Conservation (phyloP, 1,140 invertebrate species). For the Lepidurus couesii region DNA sequence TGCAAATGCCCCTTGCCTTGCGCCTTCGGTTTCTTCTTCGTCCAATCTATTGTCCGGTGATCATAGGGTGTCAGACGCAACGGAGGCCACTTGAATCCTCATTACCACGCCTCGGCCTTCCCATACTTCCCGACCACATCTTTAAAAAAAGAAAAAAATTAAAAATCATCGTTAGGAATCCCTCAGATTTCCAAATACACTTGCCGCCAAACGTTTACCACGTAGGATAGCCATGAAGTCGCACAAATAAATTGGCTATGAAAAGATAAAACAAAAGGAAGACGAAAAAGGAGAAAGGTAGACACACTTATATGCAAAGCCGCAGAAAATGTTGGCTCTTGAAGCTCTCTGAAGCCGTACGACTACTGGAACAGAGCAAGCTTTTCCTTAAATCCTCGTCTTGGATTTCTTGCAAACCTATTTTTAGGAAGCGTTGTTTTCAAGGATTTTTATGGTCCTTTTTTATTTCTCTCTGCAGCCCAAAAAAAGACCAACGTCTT, state of each 20-base stretch:
- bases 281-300: too few relatives aligned
- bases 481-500: neutral
- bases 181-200: neutral
- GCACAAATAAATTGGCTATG: too few relatives aligned
- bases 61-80: conserved; percentile 21
- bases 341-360: neutral
- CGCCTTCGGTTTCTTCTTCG: neutral
- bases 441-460: neutral
- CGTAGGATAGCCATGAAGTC: neutral
- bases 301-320: neutral
- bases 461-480: neutral
- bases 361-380: neutral
- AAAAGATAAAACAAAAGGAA: too few relatives aligned
- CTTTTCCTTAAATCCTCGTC: neutral
- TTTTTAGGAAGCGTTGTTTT: conserved; percentile 15
- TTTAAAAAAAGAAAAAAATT: neutral
- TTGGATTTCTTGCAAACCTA: conserved; percentile 13
- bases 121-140: neutral
- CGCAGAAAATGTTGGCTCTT: neutral
- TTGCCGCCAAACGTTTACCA: conserved; percentile 7
- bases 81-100: conserved; percentile 20
- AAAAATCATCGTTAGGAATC: too few relatives aligned
- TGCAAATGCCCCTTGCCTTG: neutral
- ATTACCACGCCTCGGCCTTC: conserved; percentile 17
- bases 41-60: conserved; percentile 17